Percentiles rank a stretch among this genome's conserved stretches.
These are phyloP conservation scores for Drosophila niveifrons DNA, from an alignment of 2,888 invertebrate species.

Conservation along the genomic window DNA sequence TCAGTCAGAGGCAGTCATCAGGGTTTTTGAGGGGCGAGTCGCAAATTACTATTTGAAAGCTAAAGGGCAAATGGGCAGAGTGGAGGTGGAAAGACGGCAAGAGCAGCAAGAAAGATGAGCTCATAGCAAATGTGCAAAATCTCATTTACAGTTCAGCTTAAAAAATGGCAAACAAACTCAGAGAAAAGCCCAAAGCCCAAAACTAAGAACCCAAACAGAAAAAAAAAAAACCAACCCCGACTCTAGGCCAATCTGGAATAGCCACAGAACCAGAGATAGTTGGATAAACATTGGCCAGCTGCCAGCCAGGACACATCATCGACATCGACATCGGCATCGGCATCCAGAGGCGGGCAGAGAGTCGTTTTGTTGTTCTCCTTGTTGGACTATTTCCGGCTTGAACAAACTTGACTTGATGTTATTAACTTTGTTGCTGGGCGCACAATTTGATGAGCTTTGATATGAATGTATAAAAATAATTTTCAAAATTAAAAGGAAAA, in stretches of 20 bases:
- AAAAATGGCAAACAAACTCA: slow-evolving; percentile 54
- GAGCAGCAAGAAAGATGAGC: slow-evolving; percentile 46
- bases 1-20: slow-evolving; percentile 26
- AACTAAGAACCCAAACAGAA: background rate
- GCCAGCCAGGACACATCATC: slow-evolving; percentile 50
- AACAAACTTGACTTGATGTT: slow-evolving; percentile 59
- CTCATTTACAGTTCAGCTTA: slow-evolving; percentile 68
- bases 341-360: slow-evolving; percentile 1
- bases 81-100: background rate
- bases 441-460: slow-evolving; percentile 53
- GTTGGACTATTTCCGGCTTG: slow-evolving; percentile 53
- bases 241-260: slow-evolving; percentile 21
- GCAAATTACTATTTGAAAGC: slow-evolving; percentile 62
- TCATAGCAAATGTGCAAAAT: slow-evolving; percentile 59
- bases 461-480: slow-evolving; percentile 54
- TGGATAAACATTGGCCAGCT: slow-evolving; percentile 62
- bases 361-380: slow-evolving; percentile 19
- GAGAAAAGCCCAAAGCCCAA: slow-evolving; percentile 7
- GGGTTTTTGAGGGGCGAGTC: slow-evolving; percentile 3
- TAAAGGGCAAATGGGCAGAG: slow-evolving; percentile 42
- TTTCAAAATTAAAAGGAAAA: slow-evolving; percentile 55
- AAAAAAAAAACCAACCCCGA: background rate
- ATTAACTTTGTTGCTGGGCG: slow-evolving; percentile 50
- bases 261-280: slow-evolving; percentile 58
- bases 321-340: slow-evolving; percentile 35